These are phyloP conservation scores for Myotis planiceps DNA, from an alignment of 2,797 vertebrate species.

Conservation along the genomic window DNA sequence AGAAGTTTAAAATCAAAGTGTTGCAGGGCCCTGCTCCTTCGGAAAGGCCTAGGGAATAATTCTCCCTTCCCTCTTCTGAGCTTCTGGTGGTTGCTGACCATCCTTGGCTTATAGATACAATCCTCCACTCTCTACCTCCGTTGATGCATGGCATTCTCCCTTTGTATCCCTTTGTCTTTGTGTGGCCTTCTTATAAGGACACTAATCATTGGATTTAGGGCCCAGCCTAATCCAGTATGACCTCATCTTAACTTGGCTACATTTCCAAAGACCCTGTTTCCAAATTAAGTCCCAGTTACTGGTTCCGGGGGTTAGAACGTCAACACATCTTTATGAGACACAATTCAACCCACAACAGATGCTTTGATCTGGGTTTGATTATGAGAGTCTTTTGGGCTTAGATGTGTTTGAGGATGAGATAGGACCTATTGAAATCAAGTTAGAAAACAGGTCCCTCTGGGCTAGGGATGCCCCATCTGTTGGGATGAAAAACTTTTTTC, in stretches of 20 bases:
- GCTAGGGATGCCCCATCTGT: neutral
- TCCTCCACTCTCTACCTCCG: neutral
- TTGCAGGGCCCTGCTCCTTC: neutral
- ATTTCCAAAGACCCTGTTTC: neutral
- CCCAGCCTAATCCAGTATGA: neutral
- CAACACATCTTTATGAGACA: neutral
- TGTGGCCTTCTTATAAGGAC: neutral
- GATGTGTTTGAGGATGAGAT: neutral
- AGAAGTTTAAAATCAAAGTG: neutral
- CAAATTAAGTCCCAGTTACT: neutral
- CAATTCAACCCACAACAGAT: neutral
- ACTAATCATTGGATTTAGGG: neutral
- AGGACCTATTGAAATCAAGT: neutral
- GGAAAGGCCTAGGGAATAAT: neutral
- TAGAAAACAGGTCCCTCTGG: neutral
- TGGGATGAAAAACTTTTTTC: neutral
- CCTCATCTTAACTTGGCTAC: neutral
- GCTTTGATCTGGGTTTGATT: neutral
- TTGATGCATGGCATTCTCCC: neutral
- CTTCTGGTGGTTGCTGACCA: neutral
- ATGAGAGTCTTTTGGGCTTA: neutral
- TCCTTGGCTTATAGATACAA: neutral
- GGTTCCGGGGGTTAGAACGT: neutral
- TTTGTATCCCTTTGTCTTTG: neutral
- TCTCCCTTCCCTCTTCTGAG: neutral